A percentile compares a stretch with the other conserved stretches of the same genome.
Conservation (phyloP, 2,888 invertebrate species). For the Pyrgus malvae region DNA sequence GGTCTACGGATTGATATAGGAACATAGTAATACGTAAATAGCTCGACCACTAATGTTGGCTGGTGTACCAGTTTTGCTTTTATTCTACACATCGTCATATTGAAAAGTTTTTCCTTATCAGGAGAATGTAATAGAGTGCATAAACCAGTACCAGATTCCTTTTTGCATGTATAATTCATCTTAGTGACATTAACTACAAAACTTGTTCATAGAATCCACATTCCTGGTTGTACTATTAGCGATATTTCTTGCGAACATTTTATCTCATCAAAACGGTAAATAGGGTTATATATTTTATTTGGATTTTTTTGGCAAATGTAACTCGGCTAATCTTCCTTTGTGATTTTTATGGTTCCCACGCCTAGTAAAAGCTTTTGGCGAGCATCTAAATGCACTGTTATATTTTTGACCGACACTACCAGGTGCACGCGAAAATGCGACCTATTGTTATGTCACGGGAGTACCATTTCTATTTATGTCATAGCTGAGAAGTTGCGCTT, state of each 20-base stretch:
- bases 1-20: no score
- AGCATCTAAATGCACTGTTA: slow-evolving; percentile 24
- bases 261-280: background rate
- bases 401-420: slow-evolving; percentile 23
- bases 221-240: slow-evolving; percentile 1
- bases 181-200: slow-evolving; percentile 5
- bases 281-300: background rate
- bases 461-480: slow-evolving; percentile 31
- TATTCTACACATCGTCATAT: background rate
- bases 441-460: slow-evolving; percentile 25
- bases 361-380: slow-evolving; percentile 22
- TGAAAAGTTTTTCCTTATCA: slow-evolving; percentile 7
- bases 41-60: no score
- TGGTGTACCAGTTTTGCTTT: background rate
- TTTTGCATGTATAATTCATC: slow-evolving; percentile 15
- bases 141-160: background rate
- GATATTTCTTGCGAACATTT: background rate
- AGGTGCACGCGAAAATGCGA: slow-evolving; percentile 24
- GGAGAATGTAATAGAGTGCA: background rate
- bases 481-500: slow-evolving; percentile 26
- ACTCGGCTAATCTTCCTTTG: background rate
- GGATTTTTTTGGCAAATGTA: background rate
- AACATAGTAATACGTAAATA: no score
- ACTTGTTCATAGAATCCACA: slow-evolving; percentile 11
- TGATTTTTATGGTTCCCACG: slow-evolving; percentile 18